phyloP scores from a whole-genome alignment of 2,113 vertebrate species.

The Indri indri region DNA sequence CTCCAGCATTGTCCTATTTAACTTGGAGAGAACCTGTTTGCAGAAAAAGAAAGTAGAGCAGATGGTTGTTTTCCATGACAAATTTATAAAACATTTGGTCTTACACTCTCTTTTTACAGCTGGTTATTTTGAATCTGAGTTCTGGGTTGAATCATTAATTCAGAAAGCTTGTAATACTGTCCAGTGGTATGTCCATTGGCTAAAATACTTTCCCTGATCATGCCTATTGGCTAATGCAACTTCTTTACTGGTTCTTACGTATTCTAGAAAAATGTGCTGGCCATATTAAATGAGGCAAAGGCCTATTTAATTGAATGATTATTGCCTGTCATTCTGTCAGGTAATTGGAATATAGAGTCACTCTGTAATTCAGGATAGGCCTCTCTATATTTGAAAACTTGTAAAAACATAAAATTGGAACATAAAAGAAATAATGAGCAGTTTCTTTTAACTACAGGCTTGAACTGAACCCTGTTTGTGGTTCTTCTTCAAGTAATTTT shows the following conservation, averaged over 20 bases:
- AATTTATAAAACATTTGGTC: conserved; percentile 44
- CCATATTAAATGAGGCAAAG: background rate
- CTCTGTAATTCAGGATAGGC: background rate
- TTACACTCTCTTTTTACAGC: conserved; percentile 37
- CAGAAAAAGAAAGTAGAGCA: background rate
- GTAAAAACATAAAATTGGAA: conserved; percentile 17
- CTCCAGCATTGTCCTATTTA: background rate
- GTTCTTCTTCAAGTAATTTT: conserved; percentile 10
- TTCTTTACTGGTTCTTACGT: background rate
- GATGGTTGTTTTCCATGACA: conserved; percentile 54
- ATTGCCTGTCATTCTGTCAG: background rate
- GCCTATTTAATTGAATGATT: background rate
- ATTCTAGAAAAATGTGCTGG: background rate
- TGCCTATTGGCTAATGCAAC: background rate
- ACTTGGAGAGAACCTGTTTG: background rate
- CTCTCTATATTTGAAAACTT: background rate
- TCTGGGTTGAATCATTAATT: conserved; percentile 34
- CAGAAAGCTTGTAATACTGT: background rate
- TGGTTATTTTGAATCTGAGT: conserved; percentile 41
- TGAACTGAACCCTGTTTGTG: conserved; percentile 25
- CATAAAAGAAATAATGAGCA: background rate
- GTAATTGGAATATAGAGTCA: background rate
- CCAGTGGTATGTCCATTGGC: background rate
- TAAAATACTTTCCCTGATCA: background rate
- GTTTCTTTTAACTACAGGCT: conserved; percentile 27